These are phyloP conservation scores for Eriocheir sinensis DNA, from an alignment of 1,140 invertebrate genomes.

Conservation along the genomic window DNA sequence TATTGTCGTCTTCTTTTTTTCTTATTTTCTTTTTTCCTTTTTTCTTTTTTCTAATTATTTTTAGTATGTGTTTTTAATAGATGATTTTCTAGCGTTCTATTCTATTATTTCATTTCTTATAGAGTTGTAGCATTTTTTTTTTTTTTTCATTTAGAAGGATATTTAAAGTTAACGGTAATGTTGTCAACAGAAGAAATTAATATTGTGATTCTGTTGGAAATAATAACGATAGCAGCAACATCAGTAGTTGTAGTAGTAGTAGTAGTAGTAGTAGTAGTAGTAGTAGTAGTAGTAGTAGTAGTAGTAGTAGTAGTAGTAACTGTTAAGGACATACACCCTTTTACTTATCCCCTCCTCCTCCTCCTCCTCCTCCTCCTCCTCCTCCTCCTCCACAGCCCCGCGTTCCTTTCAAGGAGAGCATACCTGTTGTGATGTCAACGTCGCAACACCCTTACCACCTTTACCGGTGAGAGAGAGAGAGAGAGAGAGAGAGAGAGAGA, in stretches of 20 bases:
- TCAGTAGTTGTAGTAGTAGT: not conserved
- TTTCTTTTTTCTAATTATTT: too few relatives aligned
- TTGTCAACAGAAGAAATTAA: too few relatives aligned
- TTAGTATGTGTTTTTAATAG: not conserved
- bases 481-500: constrained; percentile 10
- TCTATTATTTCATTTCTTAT: not conserved
- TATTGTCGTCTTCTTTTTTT: too few relatives aligned
- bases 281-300: too few relatives aligned
- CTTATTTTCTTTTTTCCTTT: too few relatives aligned
- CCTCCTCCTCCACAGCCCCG: not conserved
- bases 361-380: not conserved
- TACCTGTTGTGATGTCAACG: constrained; percentile 46
- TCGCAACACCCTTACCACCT: constrained; percentile 52
- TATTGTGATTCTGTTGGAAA: too few relatives aligned
- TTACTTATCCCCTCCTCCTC: not conserved
- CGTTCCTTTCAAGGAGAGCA: not conserved
- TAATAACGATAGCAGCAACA: too few relatives aligned
- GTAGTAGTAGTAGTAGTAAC: not conserved
- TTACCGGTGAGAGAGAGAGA: constrained; percentile 36
- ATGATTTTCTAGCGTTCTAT: not conserved
- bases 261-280: not conserved
- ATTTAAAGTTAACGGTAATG: too few relatives aligned
- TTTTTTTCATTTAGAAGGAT: not conserved
- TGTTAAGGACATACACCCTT: not conserved
- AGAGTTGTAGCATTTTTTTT: constrained; percentile 6